Conservation (phyloP, 2,797 vertebrate species). For the Capromys pilorides region DNA sequence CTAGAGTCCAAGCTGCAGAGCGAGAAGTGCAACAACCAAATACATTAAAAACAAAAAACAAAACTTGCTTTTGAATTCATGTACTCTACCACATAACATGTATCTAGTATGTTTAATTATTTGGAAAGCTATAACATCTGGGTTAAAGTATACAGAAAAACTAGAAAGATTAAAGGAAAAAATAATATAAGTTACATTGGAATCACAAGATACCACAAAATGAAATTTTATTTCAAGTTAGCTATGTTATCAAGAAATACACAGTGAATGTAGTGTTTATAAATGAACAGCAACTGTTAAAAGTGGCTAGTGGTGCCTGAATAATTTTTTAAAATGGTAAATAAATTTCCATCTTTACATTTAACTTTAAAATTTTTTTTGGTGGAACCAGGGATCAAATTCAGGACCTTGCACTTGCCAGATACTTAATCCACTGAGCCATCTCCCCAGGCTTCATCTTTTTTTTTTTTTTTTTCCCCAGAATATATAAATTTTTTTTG, state of each 20-base stretch:
- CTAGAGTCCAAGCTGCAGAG: too few species aligned
- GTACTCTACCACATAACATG: neutral
- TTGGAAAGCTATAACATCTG: constrained; percentile 25
- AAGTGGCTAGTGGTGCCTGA: constrained; percentile 21
- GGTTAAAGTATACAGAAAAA: neutral
- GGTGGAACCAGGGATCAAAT: too few species aligned
- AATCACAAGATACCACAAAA: constrained; percentile 49
- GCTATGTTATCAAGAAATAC: constrained; percentile 36
- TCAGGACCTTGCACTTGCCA: too few species aligned
- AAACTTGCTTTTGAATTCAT: neutral
- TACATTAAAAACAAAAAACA: too few species aligned
- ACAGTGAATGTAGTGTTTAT: neutral
- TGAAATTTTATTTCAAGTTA: constrained; percentile 59
- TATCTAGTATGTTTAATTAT: constrained; percentile 28
- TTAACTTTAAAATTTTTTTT: neutral
- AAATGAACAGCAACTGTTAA: constrained; percentile 11
- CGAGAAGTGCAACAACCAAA: too few species aligned
- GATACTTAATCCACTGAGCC: too few species aligned
- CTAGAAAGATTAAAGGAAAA: neutral
- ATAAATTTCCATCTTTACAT: constrained; percentile 19
- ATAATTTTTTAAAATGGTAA: constrained; percentile 49
- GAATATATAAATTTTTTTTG: too few species aligned
- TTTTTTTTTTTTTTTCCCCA: too few species aligned
- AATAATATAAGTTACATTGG: constrained; percentile 9
- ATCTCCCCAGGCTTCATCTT: too few species aligned